Percentiles rank a stretch among this genome's conserved stretches.
Evolutionary conservation across 2,113 vertebrate species (phyloP).

Genomic region (Melanotaenia duboulayi): DNA sequence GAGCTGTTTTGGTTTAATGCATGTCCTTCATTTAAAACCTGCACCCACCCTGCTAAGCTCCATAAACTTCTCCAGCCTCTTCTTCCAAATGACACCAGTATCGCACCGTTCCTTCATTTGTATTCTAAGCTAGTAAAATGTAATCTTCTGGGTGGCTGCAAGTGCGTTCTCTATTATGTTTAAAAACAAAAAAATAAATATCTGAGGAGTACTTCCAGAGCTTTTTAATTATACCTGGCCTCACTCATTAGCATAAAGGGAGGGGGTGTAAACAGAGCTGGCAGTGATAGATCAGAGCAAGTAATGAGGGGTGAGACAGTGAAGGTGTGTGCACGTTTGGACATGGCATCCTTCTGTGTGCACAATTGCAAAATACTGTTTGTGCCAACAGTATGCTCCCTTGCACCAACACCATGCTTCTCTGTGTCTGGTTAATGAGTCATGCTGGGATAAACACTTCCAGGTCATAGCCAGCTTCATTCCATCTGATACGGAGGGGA

Average conservation of each 20-base stretch:
- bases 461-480: constrained; percentile 66
- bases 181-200: constrained; percentile 28
- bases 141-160: constrained; percentile 38
- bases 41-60: neutral
- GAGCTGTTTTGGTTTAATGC: neutral
- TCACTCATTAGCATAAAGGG: constrained; percentile 59
- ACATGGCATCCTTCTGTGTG: constrained; percentile 43
- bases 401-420: constrained; percentile 60
- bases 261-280: constrained; percentile 54
- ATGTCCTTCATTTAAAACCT: constrained; percentile 20
- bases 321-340: constrained; percentile 39
- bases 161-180: constrained; percentile 33
- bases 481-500: constrained; percentile 40
- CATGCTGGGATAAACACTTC: constrained; percentile 75
- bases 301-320: constrained; percentile 44
- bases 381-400: constrained; percentile 63
- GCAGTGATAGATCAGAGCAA: constrained; percentile 71
- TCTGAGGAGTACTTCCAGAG: constrained; percentile 37
- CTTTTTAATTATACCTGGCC: constrained; percentile 61
- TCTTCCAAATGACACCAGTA: constrained; percentile 33
- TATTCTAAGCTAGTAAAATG: constrained; percentile 41
- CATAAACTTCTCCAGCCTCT: constrained; percentile 28
- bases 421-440: constrained; percentile 77
- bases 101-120: constrained; percentile 43
- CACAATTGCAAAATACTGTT: constrained; percentile 50